Evolutionary conservation across 2,888 invertebrate species (phyloP).

Genomic region (Chymomyza fuscimana): DNA sequence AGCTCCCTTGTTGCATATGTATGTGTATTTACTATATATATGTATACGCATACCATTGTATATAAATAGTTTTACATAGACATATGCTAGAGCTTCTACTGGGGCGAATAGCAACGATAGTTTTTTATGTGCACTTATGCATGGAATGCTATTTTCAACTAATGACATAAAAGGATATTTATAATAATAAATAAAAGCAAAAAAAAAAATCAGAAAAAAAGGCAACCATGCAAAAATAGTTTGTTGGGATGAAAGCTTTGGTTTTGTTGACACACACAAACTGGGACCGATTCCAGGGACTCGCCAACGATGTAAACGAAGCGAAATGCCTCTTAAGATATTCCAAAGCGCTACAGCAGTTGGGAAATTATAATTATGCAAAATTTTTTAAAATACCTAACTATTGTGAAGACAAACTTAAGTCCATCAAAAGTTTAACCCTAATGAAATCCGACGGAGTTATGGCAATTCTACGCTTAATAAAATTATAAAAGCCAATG

Average conservation of each 20-base stretch:
- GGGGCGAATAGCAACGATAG: constrained; percentile 5
- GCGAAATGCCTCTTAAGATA: no score
- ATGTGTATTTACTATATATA: background rate
- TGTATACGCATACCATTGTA: background rate
- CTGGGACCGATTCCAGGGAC: no score
- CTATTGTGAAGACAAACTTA: no score
- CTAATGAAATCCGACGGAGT: no score
- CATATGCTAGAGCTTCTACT: constrained; percentile 21
- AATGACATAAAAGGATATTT: background rate
- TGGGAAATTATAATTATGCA: no score
- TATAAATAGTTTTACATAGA: constrained; percentile 3
- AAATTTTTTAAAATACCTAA: no score
- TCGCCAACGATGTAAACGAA: no score
- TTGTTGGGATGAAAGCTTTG: background rate
- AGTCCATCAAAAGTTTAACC: no score
- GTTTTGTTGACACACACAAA: no score
- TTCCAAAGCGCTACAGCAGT: no score
- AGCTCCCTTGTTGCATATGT: constrained; percentile 3
- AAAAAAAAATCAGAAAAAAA: background rate
- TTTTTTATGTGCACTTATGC: background rate
- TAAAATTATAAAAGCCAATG: no score
- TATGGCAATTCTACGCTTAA: no score
- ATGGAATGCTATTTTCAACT: background rate
- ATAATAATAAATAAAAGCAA: background rate
- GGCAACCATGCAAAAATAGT: background rate